Evolutionary conservation across 2,888 invertebrate genomes (phyloP), one percentile per base, ranked within the genome.

Genomic region (Cenopis cana): DNA sequence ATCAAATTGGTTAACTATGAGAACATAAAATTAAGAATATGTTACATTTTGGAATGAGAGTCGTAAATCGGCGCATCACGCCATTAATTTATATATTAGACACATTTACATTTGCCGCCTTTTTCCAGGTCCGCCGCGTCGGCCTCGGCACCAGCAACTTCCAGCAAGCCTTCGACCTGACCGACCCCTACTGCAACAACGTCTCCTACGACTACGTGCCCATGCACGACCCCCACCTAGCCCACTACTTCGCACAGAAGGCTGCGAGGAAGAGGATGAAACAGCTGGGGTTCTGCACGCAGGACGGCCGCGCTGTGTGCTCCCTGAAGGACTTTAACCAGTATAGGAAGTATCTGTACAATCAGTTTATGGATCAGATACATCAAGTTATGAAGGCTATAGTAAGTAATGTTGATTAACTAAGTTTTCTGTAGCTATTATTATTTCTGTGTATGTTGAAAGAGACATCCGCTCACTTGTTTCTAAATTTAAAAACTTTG

Each of bases 241-340:
- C 92, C 10, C 89, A 90, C 50, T 93, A 94, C 79, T 95, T 94
- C 76, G 82, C 89, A 0, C 94, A 88, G 75, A 89, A 88, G 55
- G 81, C 85, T 49, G 87, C 88, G 0, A 84, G 86, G 56, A 83
- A 85, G 76, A 86, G 93, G 36, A 88, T 95, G 85, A 91, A 91
- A 54, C 73, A 84, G 12, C 91, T 94, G 5, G 95, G 95, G 1
- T 94, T 91, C 77, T 94, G 95, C 74, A 95, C 95, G 0, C 86
- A 91, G 17, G 90, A 95, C 24, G 94, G 94, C 1, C 90, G 95
- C 66, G 95, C 95, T 0, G 93, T 95, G 1, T 96, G 96, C 80
- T 94, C 94, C 1, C 82, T 95, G 18, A 94, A 94, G 74, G 95
- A 95, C 77, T 95, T 95, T 81, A 96, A 95, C 79, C 93, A 94